Evolutionary conservation across 30 jellyfish, hydroid and myxozoan genomes (phyloP).

Genomic region (Rhopilema esculentum): DNA sequence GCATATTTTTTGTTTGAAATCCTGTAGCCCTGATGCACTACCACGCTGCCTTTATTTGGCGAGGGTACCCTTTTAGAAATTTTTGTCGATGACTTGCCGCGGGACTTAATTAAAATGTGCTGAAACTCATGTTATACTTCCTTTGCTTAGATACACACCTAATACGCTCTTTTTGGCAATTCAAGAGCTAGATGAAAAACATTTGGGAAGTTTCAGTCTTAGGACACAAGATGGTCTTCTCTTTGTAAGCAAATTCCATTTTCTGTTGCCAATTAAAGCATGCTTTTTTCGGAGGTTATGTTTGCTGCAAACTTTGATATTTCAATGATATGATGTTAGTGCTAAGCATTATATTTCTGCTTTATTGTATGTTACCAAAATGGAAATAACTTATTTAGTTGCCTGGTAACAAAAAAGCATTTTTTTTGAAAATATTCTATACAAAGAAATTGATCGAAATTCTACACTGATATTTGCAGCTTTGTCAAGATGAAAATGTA

Average conservation of each 20-base stretch:
- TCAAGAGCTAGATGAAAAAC: conserved; percentile 87
- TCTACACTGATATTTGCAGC: conserved; percentile 4
- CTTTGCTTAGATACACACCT: conserved; percentile 76
- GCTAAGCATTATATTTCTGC: not conserved
- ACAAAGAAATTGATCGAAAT: not conserved
- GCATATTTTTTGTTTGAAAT: no score
- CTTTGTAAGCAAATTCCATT: conserved; percentile 17
- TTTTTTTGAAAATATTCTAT: not conserved
- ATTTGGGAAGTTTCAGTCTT: conserved; percentile 65
- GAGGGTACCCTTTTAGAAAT: not conserved
- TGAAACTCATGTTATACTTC: no score
- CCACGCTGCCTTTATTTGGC: no score
- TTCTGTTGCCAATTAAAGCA: no score
- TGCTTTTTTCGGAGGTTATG: no score
- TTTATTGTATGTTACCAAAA: not conserved
- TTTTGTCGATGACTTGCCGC: no score
- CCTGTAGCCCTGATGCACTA: no score
- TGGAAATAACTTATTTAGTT: not conserved
- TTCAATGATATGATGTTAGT: no score
- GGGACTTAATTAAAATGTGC: no score
- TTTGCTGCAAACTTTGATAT: no score
- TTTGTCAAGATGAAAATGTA: conserved; percentile 34
- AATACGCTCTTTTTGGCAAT: conserved; percentile 59
- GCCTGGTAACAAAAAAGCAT: not conserved
- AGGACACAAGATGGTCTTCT: conserved; percentile 83